A percentile compares a stretch with the other conserved stretches of the same genome.
These are phyloP conservation scores for Trimorus sp. DNA, from an alignment of 2,888 invertebrate species.

Conservation along the genomic window DNA sequence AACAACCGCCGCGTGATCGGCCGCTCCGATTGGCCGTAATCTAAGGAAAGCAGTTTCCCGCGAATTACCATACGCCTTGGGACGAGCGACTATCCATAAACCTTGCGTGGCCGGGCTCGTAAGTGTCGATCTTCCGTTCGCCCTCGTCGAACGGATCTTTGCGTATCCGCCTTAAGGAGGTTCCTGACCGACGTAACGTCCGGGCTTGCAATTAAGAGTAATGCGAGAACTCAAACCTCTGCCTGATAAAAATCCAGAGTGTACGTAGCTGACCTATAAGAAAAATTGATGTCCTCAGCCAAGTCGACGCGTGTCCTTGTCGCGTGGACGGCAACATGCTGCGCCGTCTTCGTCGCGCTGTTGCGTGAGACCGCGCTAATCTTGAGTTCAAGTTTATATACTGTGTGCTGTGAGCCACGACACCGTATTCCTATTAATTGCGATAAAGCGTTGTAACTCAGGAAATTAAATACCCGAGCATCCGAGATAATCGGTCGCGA, in stretches of 20 bases:
- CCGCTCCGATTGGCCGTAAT: constrained; percentile 53
- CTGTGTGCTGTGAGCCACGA: constrained; percentile 66
- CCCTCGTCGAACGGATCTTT: constrained; percentile 67
- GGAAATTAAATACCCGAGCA: constrained; percentile 63
- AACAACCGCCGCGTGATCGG: constrained; percentile 49
- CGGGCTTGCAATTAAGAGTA: constrained; percentile 78
- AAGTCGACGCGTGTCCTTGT: constrained; percentile 58
- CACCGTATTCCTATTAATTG: constrained; percentile 61
- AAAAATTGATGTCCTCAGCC: constrained; percentile 76
- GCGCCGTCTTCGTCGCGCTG: constrained; percentile 66
- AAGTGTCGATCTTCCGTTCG: constrained; percentile 68
- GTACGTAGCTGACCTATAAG: constrained; percentile 74
- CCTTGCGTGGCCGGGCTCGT: constrained; percentile 62
- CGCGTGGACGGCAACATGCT: constrained; percentile 28
- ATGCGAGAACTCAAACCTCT: constrained; percentile 73
- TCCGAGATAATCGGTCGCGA: constrained; percentile 51
- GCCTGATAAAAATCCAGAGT: constrained; percentile 73
- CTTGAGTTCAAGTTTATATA: constrained; percentile 77
- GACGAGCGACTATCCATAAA: constrained; percentile 58
- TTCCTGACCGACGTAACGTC: constrained; percentile 73
- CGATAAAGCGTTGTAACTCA: constrained; percentile 61
- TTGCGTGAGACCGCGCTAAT: constrained; percentile 77
- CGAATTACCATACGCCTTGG: constrained; percentile 60
- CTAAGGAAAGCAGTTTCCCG: constrained; percentile 55
- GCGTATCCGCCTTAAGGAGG: constrained; percentile 69